Conservation (phyloP, 2,113 vertebrate species). For the Scalopus aquaticus region DNA sequence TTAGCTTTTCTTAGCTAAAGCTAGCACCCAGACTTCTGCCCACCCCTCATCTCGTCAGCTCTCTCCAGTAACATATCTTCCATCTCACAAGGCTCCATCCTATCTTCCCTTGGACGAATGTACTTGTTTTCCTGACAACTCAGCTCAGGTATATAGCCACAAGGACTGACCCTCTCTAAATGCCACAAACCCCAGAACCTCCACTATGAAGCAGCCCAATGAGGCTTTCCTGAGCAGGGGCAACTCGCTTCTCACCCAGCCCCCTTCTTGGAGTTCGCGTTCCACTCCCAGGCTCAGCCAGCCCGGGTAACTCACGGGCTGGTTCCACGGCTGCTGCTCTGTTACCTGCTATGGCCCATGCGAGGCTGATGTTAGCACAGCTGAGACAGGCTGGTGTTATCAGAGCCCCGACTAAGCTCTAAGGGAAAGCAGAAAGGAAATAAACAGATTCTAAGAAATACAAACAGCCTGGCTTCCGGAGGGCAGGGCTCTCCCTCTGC, state of each 20-base stretch:
- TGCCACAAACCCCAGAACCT: background rate
- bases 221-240: background rate
- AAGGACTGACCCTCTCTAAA: background rate
- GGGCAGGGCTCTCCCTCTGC: background rate
- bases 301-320: background rate
- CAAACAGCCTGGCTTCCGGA: conserved; percentile 13
- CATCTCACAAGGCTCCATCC: background rate
- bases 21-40: background rate
- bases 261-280: accelerated
- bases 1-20: background rate
- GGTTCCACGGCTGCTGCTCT: background rate
- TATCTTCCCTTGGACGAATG: background rate
- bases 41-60: background rate
- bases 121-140: background rate
- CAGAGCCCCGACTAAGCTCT: background rate
- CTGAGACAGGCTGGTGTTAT: conserved; percentile 27
- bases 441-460: conserved; percentile 25
- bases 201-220: background rate
- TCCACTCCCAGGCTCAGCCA: background rate
- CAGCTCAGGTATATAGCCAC: background rate
- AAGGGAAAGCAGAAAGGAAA: background rate
- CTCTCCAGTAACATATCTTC: background rate
- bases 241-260: background rate
- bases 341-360: background rate
- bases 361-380: conserved; percentile 56